phyloP scores from a whole-genome alignment of 2,113 vertebrate species.

The Odontophorus gujanensis region DNA sequence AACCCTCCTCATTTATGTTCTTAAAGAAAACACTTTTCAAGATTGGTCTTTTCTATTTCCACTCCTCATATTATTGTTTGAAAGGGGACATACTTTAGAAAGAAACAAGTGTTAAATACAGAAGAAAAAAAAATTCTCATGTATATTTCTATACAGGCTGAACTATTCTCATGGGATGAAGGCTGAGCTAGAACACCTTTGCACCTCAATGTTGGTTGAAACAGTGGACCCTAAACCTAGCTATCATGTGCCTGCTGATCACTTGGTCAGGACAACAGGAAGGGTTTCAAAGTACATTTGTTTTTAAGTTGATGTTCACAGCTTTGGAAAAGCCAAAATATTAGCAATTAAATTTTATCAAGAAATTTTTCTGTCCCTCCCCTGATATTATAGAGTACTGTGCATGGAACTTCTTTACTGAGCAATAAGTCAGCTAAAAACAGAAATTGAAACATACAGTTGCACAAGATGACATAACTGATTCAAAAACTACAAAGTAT shows the following conservation, averaged over 20 bases:
- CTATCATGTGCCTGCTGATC: neutral
- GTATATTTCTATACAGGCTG: neutral
- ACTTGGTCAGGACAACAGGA: neutral
- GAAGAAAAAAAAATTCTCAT: neutral
- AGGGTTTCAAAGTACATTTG: neutral
- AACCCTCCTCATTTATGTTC: conserved; percentile 68
- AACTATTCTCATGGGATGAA: neutral
- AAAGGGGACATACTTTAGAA: neutral
- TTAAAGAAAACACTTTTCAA: conserved; percentile 2
- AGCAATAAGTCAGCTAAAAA: neutral
- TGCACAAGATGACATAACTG: neutral
- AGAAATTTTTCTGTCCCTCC: neutral
- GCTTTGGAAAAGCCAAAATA: neutral
- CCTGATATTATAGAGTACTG: neutral
- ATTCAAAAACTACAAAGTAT: neutral
- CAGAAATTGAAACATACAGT: neutral
- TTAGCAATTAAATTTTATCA: neutral
- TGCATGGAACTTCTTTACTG: neutral
- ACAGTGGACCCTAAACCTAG: neutral
- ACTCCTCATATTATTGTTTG: neutral
- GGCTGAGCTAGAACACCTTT: neutral
- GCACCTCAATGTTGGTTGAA: neutral
- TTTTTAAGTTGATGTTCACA: neutral
- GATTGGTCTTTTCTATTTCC: neutral
- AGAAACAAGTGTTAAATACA: neutral